These are phyloP conservation scores for Boloria selene DNA, from an alignment of 2,888 invertebrate genomes.

Conservation along the genomic window DNA sequence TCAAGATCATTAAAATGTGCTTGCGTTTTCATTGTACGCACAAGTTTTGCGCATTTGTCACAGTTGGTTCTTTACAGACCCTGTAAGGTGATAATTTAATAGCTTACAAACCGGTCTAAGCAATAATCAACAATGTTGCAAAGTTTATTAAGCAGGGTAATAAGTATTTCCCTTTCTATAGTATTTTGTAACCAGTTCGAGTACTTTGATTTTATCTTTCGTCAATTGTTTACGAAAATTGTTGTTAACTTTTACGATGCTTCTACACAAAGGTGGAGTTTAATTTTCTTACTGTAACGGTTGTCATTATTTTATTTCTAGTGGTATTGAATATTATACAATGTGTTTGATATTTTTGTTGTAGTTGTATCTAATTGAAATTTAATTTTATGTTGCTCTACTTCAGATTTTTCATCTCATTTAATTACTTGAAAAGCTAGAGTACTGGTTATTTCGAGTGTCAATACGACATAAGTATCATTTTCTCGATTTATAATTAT, in stretches of 20 bases:
- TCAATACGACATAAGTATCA: too few species aligned
- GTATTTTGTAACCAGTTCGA: slow-evolving; percentile 41
- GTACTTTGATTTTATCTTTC: slow-evolving; percentile 40
- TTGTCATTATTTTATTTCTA: neutral
- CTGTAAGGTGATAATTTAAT: slow-evolving; percentile 52
- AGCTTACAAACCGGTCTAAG: slow-evolving; percentile 59
- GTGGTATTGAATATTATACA: too few species aligned
- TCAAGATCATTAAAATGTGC: slow-evolving; percentile 72
- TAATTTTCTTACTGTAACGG: slow-evolving; percentile 40
- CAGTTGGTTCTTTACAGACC: slow-evolving; percentile 46
- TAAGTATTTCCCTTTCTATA: slow-evolving; percentile 64
- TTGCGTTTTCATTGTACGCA: slow-evolving; percentile 63
- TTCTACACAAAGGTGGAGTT: slow-evolving; percentile 41
- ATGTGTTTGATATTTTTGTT: too few species aligned
- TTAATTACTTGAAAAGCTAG: too few species aligned
- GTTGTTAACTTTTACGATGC: slow-evolving; percentile 40
- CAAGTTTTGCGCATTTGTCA: slow-evolving; percentile 67
- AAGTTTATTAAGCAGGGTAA: slow-evolving; percentile 81
- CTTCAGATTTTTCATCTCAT: too few species aligned
- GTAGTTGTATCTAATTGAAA: too few species aligned
- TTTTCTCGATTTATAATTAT: too few species aligned
- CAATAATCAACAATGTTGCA: slow-evolving; percentile 76
- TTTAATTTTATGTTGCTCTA: too few species aligned
- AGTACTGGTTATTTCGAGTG: too few species aligned
- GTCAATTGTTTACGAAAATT: slow-evolving; percentile 38